A percentile compares a stretch with the other conserved stretches of the same genome.
Conservation (phyloP, 2,113 vertebrate species). For the Dryoscopus gambensis region DNA sequence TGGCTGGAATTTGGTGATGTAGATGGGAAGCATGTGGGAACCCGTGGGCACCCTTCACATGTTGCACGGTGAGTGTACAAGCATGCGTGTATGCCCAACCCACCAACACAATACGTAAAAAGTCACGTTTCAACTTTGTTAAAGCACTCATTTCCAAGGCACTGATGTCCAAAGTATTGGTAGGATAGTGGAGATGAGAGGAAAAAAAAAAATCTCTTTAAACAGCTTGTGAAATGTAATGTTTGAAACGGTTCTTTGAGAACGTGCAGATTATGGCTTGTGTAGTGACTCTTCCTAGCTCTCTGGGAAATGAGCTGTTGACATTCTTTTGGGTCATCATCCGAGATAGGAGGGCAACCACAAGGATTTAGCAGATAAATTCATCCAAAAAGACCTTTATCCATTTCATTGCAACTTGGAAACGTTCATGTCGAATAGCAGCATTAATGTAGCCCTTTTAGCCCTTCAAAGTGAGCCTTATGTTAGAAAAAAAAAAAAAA, state of each 20-base stretch:
- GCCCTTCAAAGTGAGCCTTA: slow-evolving; percentile 72
- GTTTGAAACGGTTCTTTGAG: slow-evolving; percentile 83
- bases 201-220: slow-evolving; percentile 53
- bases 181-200: slow-evolving; percentile 68
- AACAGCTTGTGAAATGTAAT: slow-evolving; percentile 78
- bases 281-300: slow-evolving; percentile 74
- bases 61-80: rapidly evolving
- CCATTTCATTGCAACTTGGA: slow-evolving; percentile 79
- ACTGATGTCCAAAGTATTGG: slow-evolving; percentile 62
- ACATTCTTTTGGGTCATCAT: slow-evolving; percentile 91
- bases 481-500: slow-evolving; percentile 27
- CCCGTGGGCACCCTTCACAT: rapidly evolving
- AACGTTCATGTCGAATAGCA: slow-evolving; percentile 73
- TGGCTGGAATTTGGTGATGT: neutral
- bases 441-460: slow-evolving; percentile 75
- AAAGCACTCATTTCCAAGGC: slow-evolving; percentile 51
- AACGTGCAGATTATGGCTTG: slow-evolving; percentile 79
- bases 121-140: slow-evolving; percentile 43
- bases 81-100: rapidly evolving
- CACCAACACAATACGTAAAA: neutral
- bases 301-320: slow-evolving; percentile 90
- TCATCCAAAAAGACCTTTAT: slow-evolving; percentile 81
- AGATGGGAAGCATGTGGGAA: neutral
- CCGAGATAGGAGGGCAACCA: slow-evolving; percentile 81
- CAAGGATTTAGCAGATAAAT: slow-evolving; percentile 88